Evolutionary conservation across 2,888 invertebrate species (phyloP).

Genomic region (Bombylius major): DNA sequence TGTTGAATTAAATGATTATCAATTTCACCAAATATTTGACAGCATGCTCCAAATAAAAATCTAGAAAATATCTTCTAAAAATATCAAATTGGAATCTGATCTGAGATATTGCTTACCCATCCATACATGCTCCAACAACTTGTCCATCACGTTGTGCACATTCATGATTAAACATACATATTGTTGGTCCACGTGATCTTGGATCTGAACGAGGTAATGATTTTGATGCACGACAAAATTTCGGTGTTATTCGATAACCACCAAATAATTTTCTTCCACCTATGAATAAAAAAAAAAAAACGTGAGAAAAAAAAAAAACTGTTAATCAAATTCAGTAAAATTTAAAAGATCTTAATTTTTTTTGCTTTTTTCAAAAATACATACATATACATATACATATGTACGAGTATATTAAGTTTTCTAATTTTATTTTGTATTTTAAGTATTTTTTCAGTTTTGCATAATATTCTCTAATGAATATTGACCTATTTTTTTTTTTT

Average conservation of each 20-base stretch:
- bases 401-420: not conserved
- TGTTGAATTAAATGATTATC: constrained; percentile 19
- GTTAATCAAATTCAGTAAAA: not conserved
- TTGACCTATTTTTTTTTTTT: too few relatives aligned
- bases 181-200: constrained; percentile 51
- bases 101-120: constrained; percentile 40
- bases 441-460: too few relatives aligned
- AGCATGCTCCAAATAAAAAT: constrained; percentile 84
- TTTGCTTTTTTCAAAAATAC: not conserved
- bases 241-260: constrained; percentile 74
- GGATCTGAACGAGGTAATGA: constrained; percentile 46
- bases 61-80: constrained; percentile 3
- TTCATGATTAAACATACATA: constrained; percentile 91
- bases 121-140: constrained; percentile 83
- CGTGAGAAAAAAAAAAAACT: not conserved
- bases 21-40: constrained; percentile 50
- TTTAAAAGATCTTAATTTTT: too few relatives aligned
- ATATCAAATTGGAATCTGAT: not conserved
- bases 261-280: constrained; percentile 62
- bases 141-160: constrained; percentile 66
- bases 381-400: not conserved
- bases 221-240: constrained; percentile 60
- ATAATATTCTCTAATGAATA: too few relatives aligned
- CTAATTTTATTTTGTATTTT: too few relatives aligned
- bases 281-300: constrained; percentile 15